Percentiles rank a stretch among this genome's conserved stretches.
These are phyloP conservation scores for Carollia perspicillata DNA, from an alignment of 2,113 vertebrate genomes.

Conservation along the genomic window DNA sequence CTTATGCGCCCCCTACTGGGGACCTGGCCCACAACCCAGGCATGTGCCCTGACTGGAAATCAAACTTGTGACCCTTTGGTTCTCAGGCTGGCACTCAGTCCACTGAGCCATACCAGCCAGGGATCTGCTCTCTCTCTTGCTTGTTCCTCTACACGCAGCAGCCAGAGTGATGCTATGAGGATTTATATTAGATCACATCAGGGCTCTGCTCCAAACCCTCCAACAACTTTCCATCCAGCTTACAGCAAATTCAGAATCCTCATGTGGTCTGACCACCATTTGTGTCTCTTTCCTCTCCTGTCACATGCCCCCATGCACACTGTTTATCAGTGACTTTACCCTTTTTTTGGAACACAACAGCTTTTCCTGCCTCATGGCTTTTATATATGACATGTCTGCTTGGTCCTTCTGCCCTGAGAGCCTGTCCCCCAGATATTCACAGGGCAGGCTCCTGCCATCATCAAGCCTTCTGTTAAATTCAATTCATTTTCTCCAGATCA, in stretches of 20 bases:
- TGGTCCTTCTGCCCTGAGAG: not conserved
- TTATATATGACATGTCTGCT: not conserved
- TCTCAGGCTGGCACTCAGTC: no score
- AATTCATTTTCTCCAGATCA: not conserved
- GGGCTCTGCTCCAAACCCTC: not conserved
- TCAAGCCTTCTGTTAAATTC: not conserved
- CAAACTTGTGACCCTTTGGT: no score
- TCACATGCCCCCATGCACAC: not conserved
- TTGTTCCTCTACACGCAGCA: no score
- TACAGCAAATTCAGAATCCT: not conserved
- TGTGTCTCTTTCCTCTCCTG: not conserved
- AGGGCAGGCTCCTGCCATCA: not conserved
- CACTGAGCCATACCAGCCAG: no score
- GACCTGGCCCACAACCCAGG: no score
- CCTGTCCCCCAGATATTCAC: not conserved
- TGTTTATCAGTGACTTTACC: not conserved
- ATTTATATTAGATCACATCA: not conserved
- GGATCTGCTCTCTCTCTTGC: not conserved
- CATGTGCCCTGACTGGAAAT: no score
- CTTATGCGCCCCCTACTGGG: no score
- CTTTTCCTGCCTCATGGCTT: not conserved
- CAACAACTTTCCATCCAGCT: not conserved
- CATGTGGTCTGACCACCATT: rapidly evolving
- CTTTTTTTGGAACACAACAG: not conserved
- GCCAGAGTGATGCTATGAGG: not conserved